phyloP scores from a whole-genome alignment of 2,797 vertebrate species.

The Spinus olivaceus region DNA sequence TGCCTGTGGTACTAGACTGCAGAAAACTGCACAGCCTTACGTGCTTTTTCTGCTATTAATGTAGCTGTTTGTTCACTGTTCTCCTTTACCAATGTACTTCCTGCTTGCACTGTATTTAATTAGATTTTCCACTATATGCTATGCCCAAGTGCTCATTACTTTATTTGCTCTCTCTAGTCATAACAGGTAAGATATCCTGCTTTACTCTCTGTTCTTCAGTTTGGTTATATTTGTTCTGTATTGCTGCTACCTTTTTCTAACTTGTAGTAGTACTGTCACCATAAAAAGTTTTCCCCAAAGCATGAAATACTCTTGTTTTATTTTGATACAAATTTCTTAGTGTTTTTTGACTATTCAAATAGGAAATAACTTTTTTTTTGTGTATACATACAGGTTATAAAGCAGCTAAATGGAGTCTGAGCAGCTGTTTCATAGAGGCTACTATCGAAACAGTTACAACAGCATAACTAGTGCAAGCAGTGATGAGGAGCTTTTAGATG shows the following conservation, averaged over 20 bases:
- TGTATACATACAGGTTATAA: slow-evolving; percentile 71
- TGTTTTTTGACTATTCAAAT: background rate
- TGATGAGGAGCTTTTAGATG: slow-evolving; percentile 97
- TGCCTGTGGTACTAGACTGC: background rate
- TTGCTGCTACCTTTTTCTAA: background rate
- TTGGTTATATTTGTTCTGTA: background rate
- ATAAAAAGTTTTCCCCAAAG: background rate
- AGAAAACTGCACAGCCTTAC: background rate
- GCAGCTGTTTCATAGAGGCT: slow-evolving; percentile 96
- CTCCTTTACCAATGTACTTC: background rate
- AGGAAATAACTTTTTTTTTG: background rate
- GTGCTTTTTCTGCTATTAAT: background rate
- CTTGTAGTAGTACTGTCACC: background rate
- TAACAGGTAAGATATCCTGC: background rate
- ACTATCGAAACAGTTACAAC: slow-evolving; percentile 98
- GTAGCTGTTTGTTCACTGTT: background rate
- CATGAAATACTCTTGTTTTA: background rate
- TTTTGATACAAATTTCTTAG: background rate
- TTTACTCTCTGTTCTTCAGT: background rate
- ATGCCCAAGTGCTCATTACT: background rate
- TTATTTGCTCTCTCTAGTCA: background rate
- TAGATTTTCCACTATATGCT: background rate
- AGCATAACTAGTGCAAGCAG: slow-evolving; percentile 98
- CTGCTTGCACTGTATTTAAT: background rate
- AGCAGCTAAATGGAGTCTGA: slow-evolving; percentile 99